phyloP scores from a whole-genome alignment of 2,888 invertebrate genomes.

The Pachliopta kotzebuea region DNA sequence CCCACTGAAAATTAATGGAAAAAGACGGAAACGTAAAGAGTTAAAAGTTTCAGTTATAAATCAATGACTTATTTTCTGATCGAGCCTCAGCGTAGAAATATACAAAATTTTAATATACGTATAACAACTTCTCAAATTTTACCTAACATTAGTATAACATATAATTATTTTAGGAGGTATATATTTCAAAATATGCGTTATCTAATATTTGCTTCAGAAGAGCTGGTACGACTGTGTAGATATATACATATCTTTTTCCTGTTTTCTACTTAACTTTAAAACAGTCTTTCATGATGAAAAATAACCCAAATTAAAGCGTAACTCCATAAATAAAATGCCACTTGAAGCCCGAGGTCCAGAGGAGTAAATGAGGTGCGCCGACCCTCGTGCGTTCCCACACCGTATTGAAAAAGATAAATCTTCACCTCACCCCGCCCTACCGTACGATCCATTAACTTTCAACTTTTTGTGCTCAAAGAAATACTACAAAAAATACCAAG shows the following conservation, averaged over 20 bases:
- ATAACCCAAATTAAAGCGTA: conserved; percentile 54
- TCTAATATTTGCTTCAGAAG: background rate
- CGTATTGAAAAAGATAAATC: conserved; percentile 74
- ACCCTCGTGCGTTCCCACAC: conserved; percentile 57
- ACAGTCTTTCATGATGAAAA: conserved; percentile 36
- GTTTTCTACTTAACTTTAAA: conserved; percentile 31
- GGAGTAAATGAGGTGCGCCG: conserved; percentile 41
- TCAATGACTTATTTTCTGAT: too few species aligned
- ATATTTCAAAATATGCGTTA: background rate
- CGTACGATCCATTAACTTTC: conserved; percentile 55
- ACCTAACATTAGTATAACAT: too few species aligned
- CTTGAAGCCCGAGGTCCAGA: conserved; percentile 48
- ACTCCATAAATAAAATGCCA: conserved; percentile 65
- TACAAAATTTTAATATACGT: too few species aligned
- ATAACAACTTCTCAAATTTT: too few species aligned
- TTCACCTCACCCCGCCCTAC: conserved; percentile 58
- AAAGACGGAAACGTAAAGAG: too few species aligned
- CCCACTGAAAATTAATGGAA: too few species aligned
- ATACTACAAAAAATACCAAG: conserved; percentile 29
- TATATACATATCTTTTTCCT: conserved; percentile 19
- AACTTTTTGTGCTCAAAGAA: conserved; percentile 37
- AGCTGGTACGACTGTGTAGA: background rate
- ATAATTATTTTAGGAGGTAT: too few species aligned
- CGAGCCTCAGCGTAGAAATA: too few species aligned
- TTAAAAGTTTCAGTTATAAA: too few species aligned